Evolutionary conservation across 2,113 vertebrate species (phyloP).

Genomic region (Notarius quadriscutis): DNA sequence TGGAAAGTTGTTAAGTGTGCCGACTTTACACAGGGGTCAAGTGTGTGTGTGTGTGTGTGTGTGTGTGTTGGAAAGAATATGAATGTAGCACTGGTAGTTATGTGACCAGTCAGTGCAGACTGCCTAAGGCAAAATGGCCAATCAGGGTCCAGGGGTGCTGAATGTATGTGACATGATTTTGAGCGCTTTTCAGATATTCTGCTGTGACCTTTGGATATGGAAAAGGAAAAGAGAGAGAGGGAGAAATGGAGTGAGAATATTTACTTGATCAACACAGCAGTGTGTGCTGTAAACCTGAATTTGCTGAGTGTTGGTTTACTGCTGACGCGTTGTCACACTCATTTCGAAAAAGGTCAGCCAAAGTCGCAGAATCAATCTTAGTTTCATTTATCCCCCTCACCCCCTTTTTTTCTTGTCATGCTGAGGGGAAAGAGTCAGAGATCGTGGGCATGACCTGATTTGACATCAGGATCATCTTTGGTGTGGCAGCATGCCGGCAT

Average conservation of each 20-base stretch:
- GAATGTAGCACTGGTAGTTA: slow-evolving; percentile 51
- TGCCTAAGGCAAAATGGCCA: slow-evolving; percentile 55
- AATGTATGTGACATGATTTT: slow-evolving; percentile 60
- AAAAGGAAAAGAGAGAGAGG: slow-evolving; percentile 16
- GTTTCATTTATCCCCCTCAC: not conserved
- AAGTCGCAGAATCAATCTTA: slow-evolving; percentile 28
- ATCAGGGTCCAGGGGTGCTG: slow-evolving; percentile 53
- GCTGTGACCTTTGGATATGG: slow-evolving; percentile 52
- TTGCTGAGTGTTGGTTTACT: not conserved
- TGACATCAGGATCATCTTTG: not conserved
- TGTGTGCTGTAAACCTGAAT: slow-evolving; percentile 27
- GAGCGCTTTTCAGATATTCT: slow-evolving; percentile 52
- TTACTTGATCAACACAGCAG: slow-evolving; percentile 9
- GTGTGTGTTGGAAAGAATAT: slow-evolving; percentile 11
- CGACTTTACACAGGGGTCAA: slow-evolving; percentile 54
- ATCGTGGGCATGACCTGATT: slow-evolving; percentile 16
- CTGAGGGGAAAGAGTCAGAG: slow-evolving; percentile 24
- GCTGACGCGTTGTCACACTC: not conserved
- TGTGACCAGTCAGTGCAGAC: slow-evolving; percentile 67
- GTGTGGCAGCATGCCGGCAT: not conserved
- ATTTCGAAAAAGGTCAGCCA: slow-evolving; percentile 40
- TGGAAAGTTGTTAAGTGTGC: slow-evolving; percentile 56
- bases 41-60: slow-evolving; percentile 13
- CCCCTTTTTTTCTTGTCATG: slow-evolving; percentile 13
- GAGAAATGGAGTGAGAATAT: not conserved